Conservation (phyloP, 1,140 invertebrate species). For the Drosophila leontia region DNA sequence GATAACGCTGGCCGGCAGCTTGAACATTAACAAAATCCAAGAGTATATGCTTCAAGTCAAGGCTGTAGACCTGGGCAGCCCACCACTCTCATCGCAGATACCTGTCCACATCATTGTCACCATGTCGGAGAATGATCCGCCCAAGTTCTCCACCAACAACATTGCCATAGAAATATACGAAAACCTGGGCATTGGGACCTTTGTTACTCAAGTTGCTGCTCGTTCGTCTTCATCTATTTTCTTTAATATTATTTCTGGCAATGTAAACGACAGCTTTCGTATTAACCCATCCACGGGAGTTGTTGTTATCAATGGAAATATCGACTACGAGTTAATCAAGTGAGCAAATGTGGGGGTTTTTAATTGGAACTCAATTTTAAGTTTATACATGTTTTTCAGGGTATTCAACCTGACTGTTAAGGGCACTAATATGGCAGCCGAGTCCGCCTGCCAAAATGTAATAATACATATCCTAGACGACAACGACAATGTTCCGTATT, state of each 20-base stretch:
- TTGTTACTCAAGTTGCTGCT: constrained; percentile 91
- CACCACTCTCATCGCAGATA: constrained; percentile 90
- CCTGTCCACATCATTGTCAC: constrained; percentile 94
- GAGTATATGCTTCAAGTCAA: constrained; percentile 94
- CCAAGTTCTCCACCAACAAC: constrained; percentile 88
- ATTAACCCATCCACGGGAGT: constrained; percentile 94
- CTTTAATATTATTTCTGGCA: constrained; percentile 93
- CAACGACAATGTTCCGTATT: constrained; percentile 95
- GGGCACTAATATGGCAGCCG: constrained; percentile 94
- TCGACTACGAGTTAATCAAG: constrained; percentile 91
- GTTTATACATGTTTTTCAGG: constrained; percentile 68
- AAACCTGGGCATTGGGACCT: constrained; percentile 91
- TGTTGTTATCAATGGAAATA: constrained; percentile 89
- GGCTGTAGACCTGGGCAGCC: constrained; percentile 92
- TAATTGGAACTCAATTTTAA: background rate
- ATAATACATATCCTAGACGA: constrained; percentile 92
- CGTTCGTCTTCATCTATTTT: constrained; percentile 91
- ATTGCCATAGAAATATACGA: constrained; percentile 93
- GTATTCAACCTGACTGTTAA: constrained; percentile 93
- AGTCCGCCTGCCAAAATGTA: constrained; percentile 88
- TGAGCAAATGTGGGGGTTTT: constrained; percentile 20
- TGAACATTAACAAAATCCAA: constrained; percentile 89
- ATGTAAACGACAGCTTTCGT: constrained; percentile 90
- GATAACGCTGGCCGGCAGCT: constrained; percentile 90
- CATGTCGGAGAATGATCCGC: constrained; percentile 95